These are phyloP conservation scores for Andrena camellia DNA, from an alignment of 2,888 invertebrate species.

Conservation along the genomic window DNA sequence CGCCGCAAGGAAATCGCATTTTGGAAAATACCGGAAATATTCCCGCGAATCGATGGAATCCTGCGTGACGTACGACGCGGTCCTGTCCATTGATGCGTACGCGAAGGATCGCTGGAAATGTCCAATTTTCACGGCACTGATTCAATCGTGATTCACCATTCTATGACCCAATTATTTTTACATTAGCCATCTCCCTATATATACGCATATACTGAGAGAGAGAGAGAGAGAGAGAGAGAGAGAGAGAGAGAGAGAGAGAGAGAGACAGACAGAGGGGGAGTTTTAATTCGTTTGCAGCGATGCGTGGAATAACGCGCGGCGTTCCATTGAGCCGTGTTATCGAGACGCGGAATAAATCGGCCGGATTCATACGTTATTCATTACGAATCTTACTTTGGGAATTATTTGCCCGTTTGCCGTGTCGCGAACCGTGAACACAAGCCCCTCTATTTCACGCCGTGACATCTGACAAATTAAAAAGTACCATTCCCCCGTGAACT, in stretches of 20 bases:
- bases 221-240: too few relatives aligned
- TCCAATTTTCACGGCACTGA: constrained; percentile 37
- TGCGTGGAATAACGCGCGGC: constrained; percentile 29
- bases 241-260: too few relatives aligned
- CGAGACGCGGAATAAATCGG: constrained; percentile 21
- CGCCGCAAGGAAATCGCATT: constrained; percentile 68
- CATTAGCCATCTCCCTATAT: background rate
- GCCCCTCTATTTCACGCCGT: background rate
- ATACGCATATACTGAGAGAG: too few relatives aligned
- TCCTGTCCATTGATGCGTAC: constrained; percentile 16
- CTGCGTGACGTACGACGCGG: constrained; percentile 32
- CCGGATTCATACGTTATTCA: constrained; percentile 31
- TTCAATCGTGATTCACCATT: constrained; percentile 34
- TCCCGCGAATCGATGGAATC: constrained; percentile 41
- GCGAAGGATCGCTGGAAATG: constrained; percentile 32
- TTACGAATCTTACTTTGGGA: constrained; percentile 29
- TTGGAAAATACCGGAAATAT: constrained; percentile 62
- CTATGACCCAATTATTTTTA: constrained; percentile 14
- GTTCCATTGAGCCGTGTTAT: constrained; percentile 28
- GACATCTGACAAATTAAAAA: background rate
- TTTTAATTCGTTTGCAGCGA: constrained; percentile 32
- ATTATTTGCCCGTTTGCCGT: constrained; percentile 5
- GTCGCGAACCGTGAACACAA: constrained; percentile 10
- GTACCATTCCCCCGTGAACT: background rate
- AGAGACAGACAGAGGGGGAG: background rate